phyloP scores from a whole-genome alignment of 2,797 vertebrate species.

The Anolis apletophallus region DNA sequence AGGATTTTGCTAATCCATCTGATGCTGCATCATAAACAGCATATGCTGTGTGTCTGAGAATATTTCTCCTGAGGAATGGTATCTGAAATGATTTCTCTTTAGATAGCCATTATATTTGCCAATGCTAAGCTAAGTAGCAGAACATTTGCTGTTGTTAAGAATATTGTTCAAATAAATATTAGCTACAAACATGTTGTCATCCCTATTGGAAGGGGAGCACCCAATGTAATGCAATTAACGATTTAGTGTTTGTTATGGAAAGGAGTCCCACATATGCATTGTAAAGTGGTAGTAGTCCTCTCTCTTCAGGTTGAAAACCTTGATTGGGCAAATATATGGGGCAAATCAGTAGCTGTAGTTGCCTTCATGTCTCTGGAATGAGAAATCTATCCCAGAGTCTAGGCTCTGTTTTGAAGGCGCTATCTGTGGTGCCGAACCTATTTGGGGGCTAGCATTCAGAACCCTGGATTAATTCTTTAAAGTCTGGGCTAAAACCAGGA shows the following conservation, averaged over 20 bases:
- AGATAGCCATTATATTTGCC: neutral
- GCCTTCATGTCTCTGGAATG: too few species aligned
- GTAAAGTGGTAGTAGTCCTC: neutral
- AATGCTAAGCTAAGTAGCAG: slow-evolving; percentile 3
- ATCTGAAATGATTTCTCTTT: slow-evolving; percentile 10
- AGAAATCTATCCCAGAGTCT: too few species aligned
- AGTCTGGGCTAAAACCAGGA: too few species aligned
- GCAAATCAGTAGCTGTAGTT: too few species aligned
- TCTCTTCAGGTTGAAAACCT: too few species aligned
- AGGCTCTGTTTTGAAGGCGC: too few species aligned
- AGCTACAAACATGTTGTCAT: neutral
- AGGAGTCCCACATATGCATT: neutral
- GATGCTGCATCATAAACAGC: neutral
- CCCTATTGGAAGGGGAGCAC: neutral
- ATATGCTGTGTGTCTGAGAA: neutral
- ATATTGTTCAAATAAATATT: slow-evolving; percentile 20
- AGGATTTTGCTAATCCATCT: neutral
- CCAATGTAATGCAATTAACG: neutral
- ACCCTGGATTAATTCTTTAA: too few species aligned
- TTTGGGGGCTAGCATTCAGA: too few species aligned
- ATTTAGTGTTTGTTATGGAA: neutral
- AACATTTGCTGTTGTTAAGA: neutral
- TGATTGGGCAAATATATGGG: too few species aligned
- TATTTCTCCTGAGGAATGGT: slow-evolving; percentile 35
- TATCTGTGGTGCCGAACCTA: too few species aligned